Evolutionary conservation across 2,888 invertebrate genomes (phyloP), one percentile per base, ranked within the genome.

Genomic region (Thymelicus lineola): DNA sequence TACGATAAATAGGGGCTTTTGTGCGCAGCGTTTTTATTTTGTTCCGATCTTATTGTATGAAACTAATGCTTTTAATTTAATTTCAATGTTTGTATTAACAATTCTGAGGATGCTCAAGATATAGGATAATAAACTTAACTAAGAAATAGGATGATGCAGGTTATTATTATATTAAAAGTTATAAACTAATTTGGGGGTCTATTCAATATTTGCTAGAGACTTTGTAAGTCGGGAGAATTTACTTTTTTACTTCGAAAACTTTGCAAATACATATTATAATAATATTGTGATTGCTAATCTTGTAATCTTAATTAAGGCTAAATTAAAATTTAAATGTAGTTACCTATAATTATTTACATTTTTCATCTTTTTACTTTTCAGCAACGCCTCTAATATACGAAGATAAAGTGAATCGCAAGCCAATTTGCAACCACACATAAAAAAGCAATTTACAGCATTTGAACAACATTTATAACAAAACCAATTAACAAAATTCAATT

Each of bases 1-100:
- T 86, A 89, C 90, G 87, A 88, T 92, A 93, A 93, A 93, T 93
- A 92, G 82, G 83, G 76, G 75, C 82, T 79, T 79, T 93, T 93
- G 90, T 92, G 79, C 75, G 71, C 65, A 67, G 68, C 80, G 87
- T 85, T 89, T 88, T 86, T 86, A 87, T 86, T 85, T 89, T 91
- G 86, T 91, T 83, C 86, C 78, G 83, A 86, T 77, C 80, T 84
- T 88, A 91, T 92, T 93, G 93, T 91, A 88, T 84, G 91, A 89
- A 89, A 89, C 91, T 93, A 93, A 92, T 90, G 86, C 87, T 82
- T 87, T 85, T 89, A 91, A 91, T 89, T 85, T 86, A 87, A 88
- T 77, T 91, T 87, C 86, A 90, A 92, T 90, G 90, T 91, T 90
- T 88, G 82, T 80, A 81, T 77, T 84, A 86, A 82, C 77, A 72